These are phyloP conservation scores for Acheta domesticus DNA, from an alignment of 2,888 invertebrate genomes.

Conservation along the genomic window DNA sequence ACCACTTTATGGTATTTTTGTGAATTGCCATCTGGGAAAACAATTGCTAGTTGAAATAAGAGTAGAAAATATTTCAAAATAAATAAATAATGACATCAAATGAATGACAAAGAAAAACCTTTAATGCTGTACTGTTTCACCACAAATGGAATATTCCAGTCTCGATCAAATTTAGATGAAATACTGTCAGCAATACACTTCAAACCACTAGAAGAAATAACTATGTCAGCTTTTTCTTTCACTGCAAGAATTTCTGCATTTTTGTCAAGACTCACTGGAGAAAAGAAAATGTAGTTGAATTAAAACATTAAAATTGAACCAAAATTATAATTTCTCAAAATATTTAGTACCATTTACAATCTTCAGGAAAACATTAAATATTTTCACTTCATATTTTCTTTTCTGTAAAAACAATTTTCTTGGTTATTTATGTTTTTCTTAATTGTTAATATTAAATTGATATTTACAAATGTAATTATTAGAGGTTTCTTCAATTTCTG, in stretches of 20 bases:
- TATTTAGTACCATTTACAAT: too few species aligned
- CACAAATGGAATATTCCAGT: background rate
- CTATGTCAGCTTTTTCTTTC: conserved; percentile 22
- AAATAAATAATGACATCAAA: too few species aligned
- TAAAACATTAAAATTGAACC: background rate
- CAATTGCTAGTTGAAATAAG: too few species aligned
- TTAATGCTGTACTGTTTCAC: background rate
- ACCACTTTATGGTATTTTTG: conserved; percentile 23
- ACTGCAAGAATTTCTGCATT: conserved; percentile 25
- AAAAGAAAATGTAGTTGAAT: background rate
- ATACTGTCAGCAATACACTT: conserved; percentile 21
- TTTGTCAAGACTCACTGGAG: conserved; percentile 26
- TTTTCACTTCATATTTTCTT: too few species aligned
- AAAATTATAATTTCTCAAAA: too few species aligned
- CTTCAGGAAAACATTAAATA: too few species aligned
- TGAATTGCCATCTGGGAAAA: background rate
- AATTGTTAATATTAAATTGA: too few species aligned
- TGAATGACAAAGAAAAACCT: background rate
- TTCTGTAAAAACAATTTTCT: too few species aligned
- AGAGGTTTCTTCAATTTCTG: too few species aligned
- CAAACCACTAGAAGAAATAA: conserved; percentile 29
- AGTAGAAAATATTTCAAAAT: too few species aligned
- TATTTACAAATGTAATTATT: too few species aligned
- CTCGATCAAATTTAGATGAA: background rate
- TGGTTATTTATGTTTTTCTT: too few species aligned